phyloP scores from a whole-genome alignment of 2,113 vertebrate genomes.

The Octodon degus region DNA sequence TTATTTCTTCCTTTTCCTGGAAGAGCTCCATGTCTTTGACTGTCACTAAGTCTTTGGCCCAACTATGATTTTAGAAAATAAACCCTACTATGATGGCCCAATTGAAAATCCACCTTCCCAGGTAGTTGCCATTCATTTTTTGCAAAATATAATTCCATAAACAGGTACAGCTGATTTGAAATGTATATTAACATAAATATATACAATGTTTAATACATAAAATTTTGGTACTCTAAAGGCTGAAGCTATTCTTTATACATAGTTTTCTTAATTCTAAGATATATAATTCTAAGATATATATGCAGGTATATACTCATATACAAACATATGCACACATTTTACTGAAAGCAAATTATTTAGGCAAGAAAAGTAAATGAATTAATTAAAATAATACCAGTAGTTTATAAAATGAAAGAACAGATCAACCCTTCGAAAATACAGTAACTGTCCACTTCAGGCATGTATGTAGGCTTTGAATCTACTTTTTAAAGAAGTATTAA shows the following conservation, averaged over 20 bases:
- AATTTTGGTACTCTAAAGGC: neutral
- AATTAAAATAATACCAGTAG: neutral
- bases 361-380: slow-evolving; percentile 40
- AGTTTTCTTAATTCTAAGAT: neutral
- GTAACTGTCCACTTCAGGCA: slow-evolving; percentile 20
- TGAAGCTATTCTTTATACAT: neutral
- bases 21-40: neutral
- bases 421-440: neutral
- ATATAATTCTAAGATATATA: neutral
- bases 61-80: neutral
- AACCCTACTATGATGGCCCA: neutral
- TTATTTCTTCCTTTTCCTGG: neutral
- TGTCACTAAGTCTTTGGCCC: neutral
- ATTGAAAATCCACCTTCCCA: neutral
- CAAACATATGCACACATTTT: neutral
- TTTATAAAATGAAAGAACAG: slow-evolving; percentile 28
- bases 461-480: slow-evolving; percentile 56
- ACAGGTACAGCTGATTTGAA: neutral
- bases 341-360: slow-evolving; percentile 9
- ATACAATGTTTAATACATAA: neutral
- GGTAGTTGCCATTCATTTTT: neutral
- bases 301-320: neutral
- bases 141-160: neutral
- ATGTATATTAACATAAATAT: neutral
- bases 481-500: slow-evolving; percentile 58